These are phyloP conservation scores for Lasius fuliginosus DNA, from an alignment of 2,888 invertebrate species.

Conservation along the genomic window DNA sequence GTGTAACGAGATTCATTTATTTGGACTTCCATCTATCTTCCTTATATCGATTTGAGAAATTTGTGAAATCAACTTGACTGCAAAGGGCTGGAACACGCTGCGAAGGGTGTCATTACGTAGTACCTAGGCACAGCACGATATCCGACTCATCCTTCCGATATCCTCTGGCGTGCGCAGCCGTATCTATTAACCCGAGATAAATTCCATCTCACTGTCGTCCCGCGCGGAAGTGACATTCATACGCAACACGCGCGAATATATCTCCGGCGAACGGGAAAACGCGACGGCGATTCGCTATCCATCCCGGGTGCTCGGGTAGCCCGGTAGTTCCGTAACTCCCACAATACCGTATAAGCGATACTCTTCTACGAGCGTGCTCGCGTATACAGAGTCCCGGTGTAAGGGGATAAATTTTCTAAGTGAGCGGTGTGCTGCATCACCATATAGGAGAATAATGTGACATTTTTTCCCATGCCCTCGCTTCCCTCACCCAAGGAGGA, in stretches of 20 bases:
- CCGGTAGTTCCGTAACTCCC: slow-evolving; percentile 73
- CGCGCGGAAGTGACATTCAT: slow-evolving; percentile 49
- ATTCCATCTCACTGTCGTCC: slow-evolving; percentile 35
- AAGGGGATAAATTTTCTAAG: slow-evolving; percentile 80
- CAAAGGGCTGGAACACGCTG: background rate
- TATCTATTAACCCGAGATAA: slow-evolving; percentile 55
- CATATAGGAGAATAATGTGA: slow-evolving; percentile 85
- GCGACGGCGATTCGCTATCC: slow-evolving; percentile 64
- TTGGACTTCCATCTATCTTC: background rate
- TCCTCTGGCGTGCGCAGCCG: background rate
- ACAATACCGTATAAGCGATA: slow-evolving; percentile 75
- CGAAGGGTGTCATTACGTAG: slow-evolving; percentile 3
- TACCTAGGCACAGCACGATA: slow-evolving; percentile 17
- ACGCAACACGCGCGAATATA: slow-evolving; percentile 64
- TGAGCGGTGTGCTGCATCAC: slow-evolving; percentile 82
- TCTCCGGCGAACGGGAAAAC: slow-evolving; percentile 53
- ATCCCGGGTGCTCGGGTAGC: slow-evolving; percentile 61
- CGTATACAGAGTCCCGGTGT: slow-evolving; percentile 51
- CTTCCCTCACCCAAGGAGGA: slow-evolving; percentile 74
- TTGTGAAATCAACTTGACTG: background rate
- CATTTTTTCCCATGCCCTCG: slow-evolving; percentile 77
- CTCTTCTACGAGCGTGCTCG: slow-evolving; percentile 50
- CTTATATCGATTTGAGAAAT: background rate
- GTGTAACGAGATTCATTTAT: background rate
- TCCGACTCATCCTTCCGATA: background rate